Evolutionary conservation across 2,113 vertebrate species (phyloP), one percentile per base, ranked within the genome.

Genomic region (Sapajus apella): DNA sequence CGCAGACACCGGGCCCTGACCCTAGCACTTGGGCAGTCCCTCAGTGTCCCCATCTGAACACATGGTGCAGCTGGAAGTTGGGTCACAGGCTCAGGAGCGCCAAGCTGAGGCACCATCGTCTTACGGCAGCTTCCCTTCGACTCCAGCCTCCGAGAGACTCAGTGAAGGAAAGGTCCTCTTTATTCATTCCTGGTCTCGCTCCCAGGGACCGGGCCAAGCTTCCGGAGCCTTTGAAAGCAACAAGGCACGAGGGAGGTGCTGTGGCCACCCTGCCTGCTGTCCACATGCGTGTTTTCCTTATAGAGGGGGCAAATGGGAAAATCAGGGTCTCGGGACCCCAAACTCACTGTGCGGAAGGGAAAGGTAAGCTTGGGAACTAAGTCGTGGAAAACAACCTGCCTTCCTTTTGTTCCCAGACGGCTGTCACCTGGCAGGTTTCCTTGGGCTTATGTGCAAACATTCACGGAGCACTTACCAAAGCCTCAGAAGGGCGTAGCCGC

Each of bases 151-250:
- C 1, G 1, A 35, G 3, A 13, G n/a, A 30, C n/a, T 45, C 27
- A 10, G 56, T 3, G 18, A 5, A 0, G 2, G 87, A 61, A 30
- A 30, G 0, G 0, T 13, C 10, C 2, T 30, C 21, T 50, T 75
- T n/a, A 1, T 4, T 13, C 11, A 14, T 40, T 27, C 0, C 0
- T 0, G 20, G 12, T 32, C 32, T 37, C n/a, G 13, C 35, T 35
- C 88, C 10, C 0, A 0, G 0, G 43, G 87, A 12, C 52, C 13
- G 0, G 6, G 3, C 32, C 45, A 8, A n/a, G 58, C 35, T 21
- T 35, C n/a, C 27, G 0, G 0, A 64, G 9, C 40, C 35, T 32
- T 16, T 1, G 35, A 35, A 4, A 6, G 5, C 55, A 0, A 47
- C 1, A 0, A 5, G 4, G 52, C 37, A 23, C 0, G 18, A 58